These are phyloP conservation scores for Orgyia antiqua DNA, from an alignment of 2,888 invertebrate genomes.

Conservation along the genomic window DNA sequence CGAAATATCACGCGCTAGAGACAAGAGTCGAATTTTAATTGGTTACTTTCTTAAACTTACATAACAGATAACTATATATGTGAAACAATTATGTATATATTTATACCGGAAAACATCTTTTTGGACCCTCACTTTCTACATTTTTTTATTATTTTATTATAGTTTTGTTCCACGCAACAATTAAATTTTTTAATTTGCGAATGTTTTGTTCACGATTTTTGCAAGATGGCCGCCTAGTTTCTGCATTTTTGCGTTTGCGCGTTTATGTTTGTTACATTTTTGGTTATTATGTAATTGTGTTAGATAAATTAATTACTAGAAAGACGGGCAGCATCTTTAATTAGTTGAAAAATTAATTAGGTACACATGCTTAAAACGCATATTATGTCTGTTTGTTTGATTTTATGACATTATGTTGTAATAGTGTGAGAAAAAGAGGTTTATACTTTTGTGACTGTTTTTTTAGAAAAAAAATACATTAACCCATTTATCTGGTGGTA, in stretches of 20 bases:
- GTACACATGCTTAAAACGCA: too few species aligned
- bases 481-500: too few species aligned
- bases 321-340: too few species aligned
- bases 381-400: too few species aligned
- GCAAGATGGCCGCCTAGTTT: neutral
- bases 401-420: too few species aligned
- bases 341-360: too few species aligned
- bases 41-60: conserved; percentile 65
- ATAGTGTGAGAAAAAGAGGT: too few species aligned
- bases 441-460: too few species aligned
- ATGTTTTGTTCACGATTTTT: conserved; percentile 7
- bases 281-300: neutral
- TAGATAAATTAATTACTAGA: too few species aligned
- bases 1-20: conserved; percentile 22
- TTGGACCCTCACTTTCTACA: conserved; percentile 57
- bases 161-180: conserved; percentile 51
- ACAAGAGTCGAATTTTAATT: conserved; percentile 56
- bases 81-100: conserved; percentile 71
- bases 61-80: conserved; percentile 49
- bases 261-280: neutral
- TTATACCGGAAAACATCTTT: conserved; percentile 58
- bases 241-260: neutral
- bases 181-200: conserved; percentile 24
- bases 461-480: too few species aligned
- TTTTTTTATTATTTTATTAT: conserved; percentile 40